Base-by-base conservation (phyloP, 2,113 vertebrate species). In the Embiotoca jacksoni region DNA sequence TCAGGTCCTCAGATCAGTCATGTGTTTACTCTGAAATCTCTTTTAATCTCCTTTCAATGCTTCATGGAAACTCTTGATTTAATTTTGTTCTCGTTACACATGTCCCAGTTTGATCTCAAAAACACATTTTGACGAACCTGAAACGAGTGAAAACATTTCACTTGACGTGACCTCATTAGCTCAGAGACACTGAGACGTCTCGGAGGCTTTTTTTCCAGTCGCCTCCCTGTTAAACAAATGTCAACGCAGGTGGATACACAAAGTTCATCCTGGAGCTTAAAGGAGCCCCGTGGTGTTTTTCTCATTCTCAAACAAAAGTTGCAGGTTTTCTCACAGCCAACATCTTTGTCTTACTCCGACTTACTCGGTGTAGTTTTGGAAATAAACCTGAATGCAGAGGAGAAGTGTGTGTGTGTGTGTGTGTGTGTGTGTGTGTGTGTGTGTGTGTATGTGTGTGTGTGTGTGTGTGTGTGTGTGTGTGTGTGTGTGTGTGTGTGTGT, bases 211-310 rank as follows among this genome's bases (percentile, higher is more conserved):
- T 53, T 50, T 50, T 23, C 31, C 33, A 11, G 57, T n/a, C 11
- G 16, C 74, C 76, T 78, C 77, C 85, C 62, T 16, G 36, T 61
- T 71, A 79, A 76, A 55, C 70, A 89, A 83, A 85, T 59, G 50
- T 37, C 60, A 82, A 39, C n/a, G 10, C 1, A 10, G 37, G 68
- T 14, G 41, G 31, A 35, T 44, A 53, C 78, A 59, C 53, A 7
- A 1, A 1, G 1, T 47, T 57, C 57, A 60, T 78, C 74, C 56
- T 36, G 54, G 6, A 57, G 54, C 37, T 52, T 11, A 1, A 54
- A 53, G 15, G n/a, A 9, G n/a, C 37, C 55, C 14, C 10, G 60
- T 47, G 6, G 3, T 5, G 5, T 52, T 23, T 23, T 23, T 23
- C 23, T 23, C 23, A 23, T 23, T 16, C n/a, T 7, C 49, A 52